These are phyloP conservation scores for Byasa hedistus DNA, from an alignment of 2,888 invertebrate species.

Conservation along the genomic window DNA sequence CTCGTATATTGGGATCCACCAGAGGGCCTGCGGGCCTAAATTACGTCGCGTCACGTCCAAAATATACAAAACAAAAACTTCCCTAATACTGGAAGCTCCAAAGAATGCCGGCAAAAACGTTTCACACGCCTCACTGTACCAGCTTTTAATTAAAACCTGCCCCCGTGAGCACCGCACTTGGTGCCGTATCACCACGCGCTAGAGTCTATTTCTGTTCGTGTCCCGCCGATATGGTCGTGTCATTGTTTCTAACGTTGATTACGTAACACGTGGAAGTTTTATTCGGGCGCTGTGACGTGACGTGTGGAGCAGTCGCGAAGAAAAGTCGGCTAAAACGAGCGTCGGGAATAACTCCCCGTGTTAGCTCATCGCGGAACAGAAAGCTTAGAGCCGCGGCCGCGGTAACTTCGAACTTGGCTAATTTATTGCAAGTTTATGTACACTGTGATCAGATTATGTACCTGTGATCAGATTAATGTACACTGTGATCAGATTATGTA, in stretches of 20 bases:
- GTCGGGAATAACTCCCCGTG: constrained; percentile 23
- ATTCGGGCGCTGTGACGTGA: constrained; percentile 20
- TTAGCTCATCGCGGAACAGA: constrained; percentile 26
- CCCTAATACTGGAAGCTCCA: constrained; percentile 1
- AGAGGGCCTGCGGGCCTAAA: too few species aligned
- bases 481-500: too few species aligned
- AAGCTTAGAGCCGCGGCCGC: constrained; percentile 11
- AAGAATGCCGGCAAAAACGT: constrained; percentile 21
- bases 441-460: too few species aligned
- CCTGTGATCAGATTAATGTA: too few species aligned
- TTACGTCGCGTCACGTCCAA: too few species aligned
- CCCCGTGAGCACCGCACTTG: neutral
- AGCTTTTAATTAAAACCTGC: constrained; percentile 23
- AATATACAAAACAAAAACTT: neutral
- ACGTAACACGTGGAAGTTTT: constrained; percentile 28
- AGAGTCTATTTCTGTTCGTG: neutral
- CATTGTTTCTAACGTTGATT: constrained; percentile 28
- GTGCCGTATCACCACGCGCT: neutral
- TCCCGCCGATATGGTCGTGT: constrained; percentile 6
- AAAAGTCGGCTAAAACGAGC: constrained; percentile 18
- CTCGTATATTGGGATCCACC: too few species aligned
- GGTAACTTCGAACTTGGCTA: constrained; percentile 3
- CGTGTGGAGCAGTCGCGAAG: constrained; percentile 13
- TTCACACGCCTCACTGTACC: constrained; percentile 18
- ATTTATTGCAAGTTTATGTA: neutral